Percentiles rank a stretch among this genome's conserved stretches.
phyloP scores from a whole-genome alignment of 2,888 invertebrate species.

The Arrhopalites spinosus region DNA sequence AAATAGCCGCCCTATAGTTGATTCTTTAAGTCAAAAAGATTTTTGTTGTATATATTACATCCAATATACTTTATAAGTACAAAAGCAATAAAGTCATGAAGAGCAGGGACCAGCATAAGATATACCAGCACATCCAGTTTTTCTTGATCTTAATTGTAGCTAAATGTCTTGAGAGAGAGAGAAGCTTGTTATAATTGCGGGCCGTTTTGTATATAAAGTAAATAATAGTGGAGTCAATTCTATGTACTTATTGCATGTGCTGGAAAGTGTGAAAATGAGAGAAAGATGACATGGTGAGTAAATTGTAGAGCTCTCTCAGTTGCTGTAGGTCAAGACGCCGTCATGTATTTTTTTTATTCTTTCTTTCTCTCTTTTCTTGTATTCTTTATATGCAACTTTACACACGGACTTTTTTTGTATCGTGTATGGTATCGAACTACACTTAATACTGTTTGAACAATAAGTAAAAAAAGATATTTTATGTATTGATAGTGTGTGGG shows the following conservation, averaged over 20 bases:
- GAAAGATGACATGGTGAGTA: slow-evolving; percentile 21
- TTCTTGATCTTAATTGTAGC: slow-evolving; percentile 8
- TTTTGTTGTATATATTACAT: too few species aligned
- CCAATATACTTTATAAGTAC: not conserved
- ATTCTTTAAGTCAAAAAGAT: too few species aligned
- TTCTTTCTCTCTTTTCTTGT: not conserved
- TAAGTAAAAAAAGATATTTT: too few species aligned
- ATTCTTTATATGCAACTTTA: not conserved
- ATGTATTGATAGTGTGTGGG: too few species aligned
- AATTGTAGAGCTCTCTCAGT: not conserved
- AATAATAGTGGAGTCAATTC: not conserved
- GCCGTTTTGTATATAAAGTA: not conserved
- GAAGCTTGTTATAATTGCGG: not conserved
- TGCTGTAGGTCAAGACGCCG: not conserved
- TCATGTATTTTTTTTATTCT: not conserved
- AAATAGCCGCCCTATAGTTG: too few species aligned
- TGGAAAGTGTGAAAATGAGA: slow-evolving; percentile 28
- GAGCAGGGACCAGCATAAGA: not conserved
- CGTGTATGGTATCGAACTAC: too few species aligned
- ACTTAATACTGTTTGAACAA: too few species aligned
- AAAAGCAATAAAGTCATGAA: not conserved
- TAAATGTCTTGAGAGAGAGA: not conserved
- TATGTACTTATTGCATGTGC: not conserved
- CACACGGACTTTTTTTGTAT: too few species aligned
- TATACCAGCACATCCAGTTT: not conserved